Evolutionary conservation across 2,113 vertebrate species (phyloP), one percentile per base, ranked within the genome.

Genomic region (Acinonyx jubatus): DNA sequence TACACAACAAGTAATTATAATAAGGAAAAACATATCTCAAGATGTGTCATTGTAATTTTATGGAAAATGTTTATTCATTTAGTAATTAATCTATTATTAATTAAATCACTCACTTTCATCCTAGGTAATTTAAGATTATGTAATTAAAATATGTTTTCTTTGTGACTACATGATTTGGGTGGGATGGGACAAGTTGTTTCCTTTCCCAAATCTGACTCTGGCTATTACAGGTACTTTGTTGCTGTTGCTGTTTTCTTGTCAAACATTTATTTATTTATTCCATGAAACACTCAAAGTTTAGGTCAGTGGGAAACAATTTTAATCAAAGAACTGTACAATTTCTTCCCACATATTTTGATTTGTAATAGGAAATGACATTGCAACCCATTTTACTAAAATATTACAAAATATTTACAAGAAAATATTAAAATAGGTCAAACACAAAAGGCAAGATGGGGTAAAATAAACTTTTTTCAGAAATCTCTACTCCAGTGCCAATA

Each of bases 381-480:
- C 31, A 25, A 96, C 89, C 55, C 98, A 97, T 97, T 98, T 97
- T 93, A 96, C 95, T 97, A 97, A 93, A 97, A 97, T 97, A 97
- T 98, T 98, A 97, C 86, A 98, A 98, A 97, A 97, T 98, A 98
- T 97, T 98, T 98, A 98, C 96, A 98, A 85, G 82, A 97, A 98
- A 98, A 98, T 96, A 96, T 96, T 96, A 98, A 97, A 98, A 94
- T 93, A 98, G 96, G 83, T 95, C 83, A 95, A 97, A 97, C 96
- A 97, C 52, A 82, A 93, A 97, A 96, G 52, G 74, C 89, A 96
- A 96, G 94, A 97, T 92, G 91, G 80, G 61, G 50, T 87, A 76
- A 96, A 96, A 96, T 90, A 94, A 91, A 84, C 85, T 27, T 74
- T 78, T 91, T 84, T 36, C 38, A 89, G 79, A 93, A 97, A 97